Base-by-base conservation (phyloP, 2,113 vertebrate genomes). In the Chunga burmeisteri region DNA sequence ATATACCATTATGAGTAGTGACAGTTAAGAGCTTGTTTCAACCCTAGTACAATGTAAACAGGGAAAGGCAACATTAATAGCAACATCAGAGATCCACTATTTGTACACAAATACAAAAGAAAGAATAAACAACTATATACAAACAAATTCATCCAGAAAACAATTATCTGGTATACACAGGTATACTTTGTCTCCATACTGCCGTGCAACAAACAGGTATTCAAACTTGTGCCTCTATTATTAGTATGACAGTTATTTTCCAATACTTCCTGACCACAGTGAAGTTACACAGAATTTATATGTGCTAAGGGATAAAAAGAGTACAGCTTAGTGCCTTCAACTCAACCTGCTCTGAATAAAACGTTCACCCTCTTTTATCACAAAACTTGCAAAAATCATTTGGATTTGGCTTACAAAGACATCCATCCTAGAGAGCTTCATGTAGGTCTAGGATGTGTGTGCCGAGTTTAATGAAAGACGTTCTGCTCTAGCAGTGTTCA, bases 341-440 rank as follows among this genome's bases (percentile, higher is more conserved):
- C 42, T 89, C 70, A 89, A 38, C 25, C 34, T 53, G 53, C 22
- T 81, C 72, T 50, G 14, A 83, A 82, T 9, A 79, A 90, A 90
- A 78, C 0, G 7, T 2, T 74, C 0, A 0, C 5, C 13, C 18
- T 80, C 17, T 84, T 83, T 67, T 53, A 77, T 16, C 65, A 89
- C 13, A 47, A 63, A 93, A 67, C n/a, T 72, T 61, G 12, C 20
- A 81, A 58, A 67, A 89, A 23, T 2, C n/a, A 25, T 62, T 67
- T 58, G 9, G 38, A 42, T 32, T 78, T 50, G 5, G 50, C 53
- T 90, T 66, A 61, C 9, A 50, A 50, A 70, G 4, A 16, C 42
- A 80, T 38, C n/a, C 46, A 62, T 44, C 63, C 75, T 29, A 38
- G 16, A 72, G 23, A 47, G 38, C n/a, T 87, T 67, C 13, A 16